Evolutionary conservation across 2,888 invertebrate species (phyloP), one percentile per base, ranked within the genome.

Genomic region (Suillia variegata): DNA sequence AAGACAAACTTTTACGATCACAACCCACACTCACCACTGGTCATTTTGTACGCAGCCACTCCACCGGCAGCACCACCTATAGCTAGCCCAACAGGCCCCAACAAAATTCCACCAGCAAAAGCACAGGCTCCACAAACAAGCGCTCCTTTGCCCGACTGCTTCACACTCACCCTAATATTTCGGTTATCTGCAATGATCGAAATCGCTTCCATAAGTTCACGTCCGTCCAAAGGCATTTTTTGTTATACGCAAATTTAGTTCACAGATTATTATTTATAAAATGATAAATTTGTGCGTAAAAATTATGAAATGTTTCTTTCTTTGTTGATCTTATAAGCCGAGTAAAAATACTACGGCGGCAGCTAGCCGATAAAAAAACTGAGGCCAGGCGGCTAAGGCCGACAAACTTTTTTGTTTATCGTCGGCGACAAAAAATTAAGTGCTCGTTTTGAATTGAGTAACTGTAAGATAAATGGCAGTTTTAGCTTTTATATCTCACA

Each of bases 1-100:
- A 17, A 20, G 34, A 17, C 24, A 42, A 20, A 34, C 15, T n/a
- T 49, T 49, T 8, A 53, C 3, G 33, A n/a, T n/a, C n/a, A n/a
- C n/a, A n/a, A n/a, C n/a, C n/a, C n/a, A n/a, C 21, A 62, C 66
- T 57, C 55, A 81, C 81, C 80, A 60, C 71, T 71, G 2, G 81
- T 73, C 66, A 78, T 67, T 58, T 70, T 73, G 50, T 76, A 78
- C 1, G 81, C 81, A 2, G 74, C 66, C 1, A 80, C 52, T 4
- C 80, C 79, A 0, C 82, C 82, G n/a, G 76, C 72, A 1, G 76
- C 70, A 1, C 81, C 79, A 47, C 82, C 82, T 18, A 80, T 59
- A 1, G 80, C 80, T 22, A 82, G 31, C 0, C 82, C 82, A 2
- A 74, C 66, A 20, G 81, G 81, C 0, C 81, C 81, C 49, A 78